Percentiles rank a stretch among this genome's conserved stretches.
These are phyloP conservation scores for Aporophyla lueneburgensis DNA, from an alignment of 2,888 invertebrate genomes.

Conservation along the genomic window DNA sequence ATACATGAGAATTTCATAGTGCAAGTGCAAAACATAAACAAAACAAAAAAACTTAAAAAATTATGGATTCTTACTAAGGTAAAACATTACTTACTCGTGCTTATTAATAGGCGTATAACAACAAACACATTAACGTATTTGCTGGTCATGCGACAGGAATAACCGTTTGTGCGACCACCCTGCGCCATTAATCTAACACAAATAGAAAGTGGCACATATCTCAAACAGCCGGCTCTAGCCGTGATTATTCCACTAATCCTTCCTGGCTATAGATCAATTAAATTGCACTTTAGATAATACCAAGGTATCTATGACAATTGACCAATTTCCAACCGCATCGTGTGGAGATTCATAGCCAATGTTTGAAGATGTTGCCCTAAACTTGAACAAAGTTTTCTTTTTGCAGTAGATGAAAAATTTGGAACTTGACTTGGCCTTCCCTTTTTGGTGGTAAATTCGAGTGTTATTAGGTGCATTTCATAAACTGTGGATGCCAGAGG, in stretches of 20 bases:
- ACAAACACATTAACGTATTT: conserved; percentile 31
- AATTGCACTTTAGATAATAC: conserved; percentile 33
- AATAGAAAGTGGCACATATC: conserved; percentile 67
- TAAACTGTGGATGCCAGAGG: conserved; percentile 1
- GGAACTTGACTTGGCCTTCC: too few relatives aligned
- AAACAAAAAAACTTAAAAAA: not conserved
- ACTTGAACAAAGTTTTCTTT: not conserved
- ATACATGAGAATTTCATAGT: not conserved
- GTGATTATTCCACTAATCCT: conserved; percentile 49
- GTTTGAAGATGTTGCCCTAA: not conserved
- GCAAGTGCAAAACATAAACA: not conserved
- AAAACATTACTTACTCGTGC: conserved; percentile 9
- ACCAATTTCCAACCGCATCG: conserved; percentile 14
- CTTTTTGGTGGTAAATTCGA: not conserved
- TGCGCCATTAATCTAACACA: conserved; percentile 63
- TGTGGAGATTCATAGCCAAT: not conserved
- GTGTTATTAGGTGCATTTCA: not conserved
- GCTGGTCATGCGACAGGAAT: conserved; percentile 45
- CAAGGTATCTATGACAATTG: conserved; percentile 12
- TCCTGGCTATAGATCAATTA: conserved; percentile 55
- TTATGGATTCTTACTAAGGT: not conserved
- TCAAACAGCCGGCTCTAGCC: conserved; percentile 31
- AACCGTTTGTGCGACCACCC: conserved; percentile 49
- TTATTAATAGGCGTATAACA: conserved; percentile 35
- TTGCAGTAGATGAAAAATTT: too few relatives aligned